Evolutionary conservation across 2,888 invertebrate genomes (phyloP).

Genomic region (Hydrotaea cyrtoneurina): DNA sequence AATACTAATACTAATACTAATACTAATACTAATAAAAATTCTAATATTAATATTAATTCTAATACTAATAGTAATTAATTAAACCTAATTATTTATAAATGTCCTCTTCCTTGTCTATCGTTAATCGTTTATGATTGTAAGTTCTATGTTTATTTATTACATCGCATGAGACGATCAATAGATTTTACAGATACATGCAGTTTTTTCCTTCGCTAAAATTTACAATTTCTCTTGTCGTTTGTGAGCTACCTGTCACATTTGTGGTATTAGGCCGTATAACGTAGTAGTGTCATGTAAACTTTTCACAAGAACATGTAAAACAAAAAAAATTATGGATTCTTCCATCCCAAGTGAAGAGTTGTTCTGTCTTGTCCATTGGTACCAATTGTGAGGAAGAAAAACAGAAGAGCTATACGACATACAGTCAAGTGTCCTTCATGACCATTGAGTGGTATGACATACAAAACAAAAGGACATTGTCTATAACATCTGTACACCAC

Average conservation of each 20-base stretch:
- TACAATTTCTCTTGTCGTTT: slow-evolving; percentile 2
- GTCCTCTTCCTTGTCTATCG: no score
- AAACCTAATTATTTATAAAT: no score
- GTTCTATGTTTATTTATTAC: no score
- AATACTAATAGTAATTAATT: no score
- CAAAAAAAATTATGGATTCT: slow-evolving; percentile 4
- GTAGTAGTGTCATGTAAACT: slow-evolving; percentile 27
- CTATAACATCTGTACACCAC: slow-evolving; percentile 13
- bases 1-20: no score
- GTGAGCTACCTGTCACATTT: not conserved
- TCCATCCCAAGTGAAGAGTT: slow-evolving; percentile 14
- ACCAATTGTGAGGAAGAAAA: not conserved
- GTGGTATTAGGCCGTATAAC: slow-evolving; percentile 13
- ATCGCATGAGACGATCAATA: no score
- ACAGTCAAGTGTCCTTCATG: slow-evolving; percentile 31
- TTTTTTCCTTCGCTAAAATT: no score
- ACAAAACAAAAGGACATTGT: slow-evolving; percentile 29
- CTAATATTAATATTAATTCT: no score
- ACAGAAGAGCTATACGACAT: not conserved
- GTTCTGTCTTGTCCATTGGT: slow-evolving; percentile 2
- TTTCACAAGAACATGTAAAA: not conserved
- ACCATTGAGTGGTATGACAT: slow-evolving; percentile 30
- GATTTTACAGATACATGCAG: no score
- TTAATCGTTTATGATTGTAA: no score
- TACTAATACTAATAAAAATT: no score